Conservation (phyloP, 2,888 invertebrate species). For the Himalopsyche anomala region DNA sequence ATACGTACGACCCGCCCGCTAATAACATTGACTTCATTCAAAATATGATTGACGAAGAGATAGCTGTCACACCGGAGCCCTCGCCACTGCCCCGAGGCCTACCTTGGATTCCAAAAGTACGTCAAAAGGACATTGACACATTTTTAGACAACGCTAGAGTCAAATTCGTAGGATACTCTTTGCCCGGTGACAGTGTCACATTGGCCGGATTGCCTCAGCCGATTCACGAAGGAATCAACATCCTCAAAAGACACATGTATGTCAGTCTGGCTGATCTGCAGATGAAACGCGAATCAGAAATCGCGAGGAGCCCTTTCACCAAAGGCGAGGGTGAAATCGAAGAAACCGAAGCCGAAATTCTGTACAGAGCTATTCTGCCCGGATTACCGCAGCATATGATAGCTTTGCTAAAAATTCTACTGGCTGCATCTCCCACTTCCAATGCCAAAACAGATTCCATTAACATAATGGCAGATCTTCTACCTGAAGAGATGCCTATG, state of each 20-base stretch:
- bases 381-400: conserved; percentile 99
- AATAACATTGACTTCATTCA: conserved; percentile 65
- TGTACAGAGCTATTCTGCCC: conserved; percentile 96
- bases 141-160: conserved; percentile 93
- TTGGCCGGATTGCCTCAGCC: conserved; percentile 97
- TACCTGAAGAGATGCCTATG: conserved; percentile 98
- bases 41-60: conserved; percentile 52
- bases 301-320: conserved; percentile 93
- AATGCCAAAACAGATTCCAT: conserved; percentile 98
- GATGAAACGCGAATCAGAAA: conserved; percentile 92
- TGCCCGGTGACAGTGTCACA: conserved; percentile 91
- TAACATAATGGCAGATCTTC: conserved; percentile 97
- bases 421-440: conserved; percentile 99
- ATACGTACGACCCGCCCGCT: conserved; percentile 73
- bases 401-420: conserved; percentile 94
- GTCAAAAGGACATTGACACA: conserved; percentile 93
- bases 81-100: conserved; percentile 79
- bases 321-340: conserved; percentile 87
- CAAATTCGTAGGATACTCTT: conserved; percentile 97
- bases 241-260: conserved; percentile 94
- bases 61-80: conserved; percentile 54
- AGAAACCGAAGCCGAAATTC: conserved; percentile 89
- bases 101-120: conserved; percentile 97
- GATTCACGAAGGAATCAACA: conserved; percentile 96
- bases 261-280: conserved; percentile 95